A percentile compares a stretch with the other conserved stretches of the same genome.
phyloP scores from a whole-genome alignment of 2,888 invertebrate genomes.

The Trypoxylon attenuatum region DNA sequence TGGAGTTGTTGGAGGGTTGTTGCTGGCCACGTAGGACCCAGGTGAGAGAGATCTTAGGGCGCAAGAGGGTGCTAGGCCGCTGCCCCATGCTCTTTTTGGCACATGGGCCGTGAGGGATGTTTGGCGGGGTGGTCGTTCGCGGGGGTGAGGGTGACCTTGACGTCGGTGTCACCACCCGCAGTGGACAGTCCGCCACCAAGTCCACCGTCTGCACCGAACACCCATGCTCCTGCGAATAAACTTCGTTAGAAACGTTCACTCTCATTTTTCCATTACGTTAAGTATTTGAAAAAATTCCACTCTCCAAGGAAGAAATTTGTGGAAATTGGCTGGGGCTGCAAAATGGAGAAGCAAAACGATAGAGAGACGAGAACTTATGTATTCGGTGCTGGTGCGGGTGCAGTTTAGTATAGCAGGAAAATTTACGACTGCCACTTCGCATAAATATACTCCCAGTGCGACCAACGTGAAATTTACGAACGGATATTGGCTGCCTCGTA shows the following conservation, averaged over 20 bases:
- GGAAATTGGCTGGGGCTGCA: too few species aligned
- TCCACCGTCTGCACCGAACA: slow-evolving; percentile 66
- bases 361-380: too few species aligned
- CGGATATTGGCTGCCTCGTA: slow-evolving; percentile 12
- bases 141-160: slow-evolving; percentile 50
- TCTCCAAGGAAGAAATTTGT: too few species aligned
- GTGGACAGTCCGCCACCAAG: slow-evolving; percentile 68
- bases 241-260: neutral
- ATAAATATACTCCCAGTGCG: slow-evolving; percentile 21
- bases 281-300: too few species aligned
- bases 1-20: slow-evolving; percentile 50
- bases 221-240: slow-evolving; percentile 52
- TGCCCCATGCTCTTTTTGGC: slow-evolving; percentile 66
- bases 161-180: slow-evolving; percentile 48
- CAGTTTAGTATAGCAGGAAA: slow-evolving; percentile 32
- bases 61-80: slow-evolving; percentile 63
- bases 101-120: slow-evolving; percentile 27
- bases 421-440: slow-evolving; percentile 36
- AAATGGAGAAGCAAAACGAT: too few species aligned
- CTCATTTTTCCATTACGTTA: too few species aligned
- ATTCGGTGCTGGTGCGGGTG: too few species aligned
- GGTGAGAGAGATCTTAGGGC: slow-evolving; percentile 83
- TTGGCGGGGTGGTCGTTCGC: slow-evolving; percentile 41
- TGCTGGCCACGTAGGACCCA: slow-evolving; percentile 84
- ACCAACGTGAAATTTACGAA: slow-evolving; percentile 33